Evolutionary conservation across 2,888 invertebrate genomes (phyloP).

Genomic region (Atethmia centrago): DNA sequence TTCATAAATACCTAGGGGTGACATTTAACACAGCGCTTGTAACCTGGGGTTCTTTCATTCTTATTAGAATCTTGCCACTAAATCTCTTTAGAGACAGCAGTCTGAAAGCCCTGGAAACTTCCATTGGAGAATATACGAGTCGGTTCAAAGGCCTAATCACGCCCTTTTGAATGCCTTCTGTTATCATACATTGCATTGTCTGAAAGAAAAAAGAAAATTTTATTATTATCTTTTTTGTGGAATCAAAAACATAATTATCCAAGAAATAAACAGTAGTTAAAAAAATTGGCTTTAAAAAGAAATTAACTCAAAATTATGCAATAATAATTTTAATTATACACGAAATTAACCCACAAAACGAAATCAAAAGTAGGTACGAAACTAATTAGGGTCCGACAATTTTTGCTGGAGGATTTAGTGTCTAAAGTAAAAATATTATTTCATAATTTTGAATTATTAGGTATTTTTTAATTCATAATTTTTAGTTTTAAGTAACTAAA

Average conservation of each 20-base stretch:
- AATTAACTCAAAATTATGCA: too few species aligned
- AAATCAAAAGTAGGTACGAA: too few species aligned
- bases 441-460: too few species aligned
- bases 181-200: constrained; percentile 88
- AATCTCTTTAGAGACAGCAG: constrained; percentile 92
- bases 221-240: neutral
- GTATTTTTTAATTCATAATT: too few species aligned
- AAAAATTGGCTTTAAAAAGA: neutral
- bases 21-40: constrained; percentile 61
- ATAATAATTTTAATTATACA: too few species aligned
- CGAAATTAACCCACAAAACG: too few species aligned
- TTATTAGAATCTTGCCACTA: constrained; percentile 73
- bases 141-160: constrained; percentile 92
- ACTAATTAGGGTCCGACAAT: too few species aligned
- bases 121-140: constrained; percentile 91
- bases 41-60: constrained; percentile 65
- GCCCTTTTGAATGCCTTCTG: constrained; percentile 92
- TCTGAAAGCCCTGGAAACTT: constrained; percentile 92
- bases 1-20: constrained; percentile 68
- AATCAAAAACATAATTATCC: neutral
- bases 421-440: too few species aligned
- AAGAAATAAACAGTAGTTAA: neutral
- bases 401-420: too few species aligned
- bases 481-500: too few species aligned
- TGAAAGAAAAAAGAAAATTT: constrained; percentile 62